Conservation (phyloP, 2,888 invertebrate species). For the Tachina fera region DNA sequence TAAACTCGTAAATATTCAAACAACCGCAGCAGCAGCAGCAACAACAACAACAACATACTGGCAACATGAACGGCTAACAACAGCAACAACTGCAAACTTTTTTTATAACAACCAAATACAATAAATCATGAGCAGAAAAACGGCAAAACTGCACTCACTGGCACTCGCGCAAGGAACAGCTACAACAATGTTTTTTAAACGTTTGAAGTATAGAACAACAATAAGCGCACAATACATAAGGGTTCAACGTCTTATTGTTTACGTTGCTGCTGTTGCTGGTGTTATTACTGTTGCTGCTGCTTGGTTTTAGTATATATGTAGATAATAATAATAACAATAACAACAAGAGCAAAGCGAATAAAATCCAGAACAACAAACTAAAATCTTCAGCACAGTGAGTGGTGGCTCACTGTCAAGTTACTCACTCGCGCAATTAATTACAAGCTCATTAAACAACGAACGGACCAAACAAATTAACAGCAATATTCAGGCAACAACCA, state of each 20-base stretch:
- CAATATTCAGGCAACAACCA: conserved; percentile 48
- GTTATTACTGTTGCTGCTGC: conserved; percentile 16
- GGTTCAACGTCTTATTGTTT: conserved; percentile 59
- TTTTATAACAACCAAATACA: conserved; percentile 66
- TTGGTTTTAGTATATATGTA: conserved; percentile 17
- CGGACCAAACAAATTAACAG: conserved; percentile 65
- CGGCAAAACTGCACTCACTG: conserved; percentile 48
- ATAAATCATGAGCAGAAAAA: conserved; percentile 70
- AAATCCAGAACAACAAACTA: conserved; percentile 30
- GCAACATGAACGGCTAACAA: conserved; percentile 49
- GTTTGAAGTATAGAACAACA: conserved; percentile 59
- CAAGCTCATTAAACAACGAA: conserved; percentile 79
- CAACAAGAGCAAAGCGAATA: conserved; percentile 45
- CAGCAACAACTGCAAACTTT: conserved; percentile 53
- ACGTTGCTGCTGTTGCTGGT: conserved; percentile 21
- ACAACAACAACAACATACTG: conserved; percentile 38
- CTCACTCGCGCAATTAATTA: conserved; percentile 80
- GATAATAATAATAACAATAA: conserved; percentile 37
- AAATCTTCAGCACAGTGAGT: conserved; percentile 69
- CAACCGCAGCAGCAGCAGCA: conserved; percentile 53
- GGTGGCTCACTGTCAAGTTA: conserved; percentile 76
- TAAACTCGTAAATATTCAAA: conserved; percentile 70
- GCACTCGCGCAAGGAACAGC: conserved; percentile 49
- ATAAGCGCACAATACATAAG: conserved; percentile 38
- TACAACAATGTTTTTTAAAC: conserved; percentile 57